A percentile compares a stretch with the other conserved stretches of the same genome.
These are phyloP conservation scores for Drosophila antonietae DNA, from an alignment of 2,888 invertebrate species.

Conservation along the genomic window DNA sequence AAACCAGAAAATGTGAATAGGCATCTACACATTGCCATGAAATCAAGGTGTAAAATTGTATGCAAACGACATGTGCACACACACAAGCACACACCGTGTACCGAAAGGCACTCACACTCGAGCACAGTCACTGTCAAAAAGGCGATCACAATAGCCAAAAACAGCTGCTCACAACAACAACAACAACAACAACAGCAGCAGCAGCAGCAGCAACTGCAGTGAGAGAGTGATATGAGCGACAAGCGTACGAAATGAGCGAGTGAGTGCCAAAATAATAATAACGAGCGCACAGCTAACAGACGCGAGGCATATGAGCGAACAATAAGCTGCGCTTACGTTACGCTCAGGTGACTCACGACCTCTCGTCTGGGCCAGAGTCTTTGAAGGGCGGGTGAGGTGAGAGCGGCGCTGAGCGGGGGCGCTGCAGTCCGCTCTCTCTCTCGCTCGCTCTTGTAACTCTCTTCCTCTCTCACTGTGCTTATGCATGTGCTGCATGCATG, in stretches of 20 bases:
- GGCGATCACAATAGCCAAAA: constrained; percentile 48
- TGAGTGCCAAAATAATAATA: constrained; percentile 57
- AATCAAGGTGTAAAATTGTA: constrained; percentile 69
- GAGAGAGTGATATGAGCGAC: constrained; percentile 26
- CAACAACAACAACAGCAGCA: not conserved
- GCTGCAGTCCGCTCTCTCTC: constrained; percentile 19
- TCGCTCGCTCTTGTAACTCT: not conserved
- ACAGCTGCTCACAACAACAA: constrained; percentile 52
- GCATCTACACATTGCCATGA: constrained; percentile 43
- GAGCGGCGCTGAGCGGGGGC: constrained; percentile 47
- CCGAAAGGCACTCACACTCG: constrained; percentile 9
- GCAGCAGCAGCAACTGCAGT: constrained; percentile 42
- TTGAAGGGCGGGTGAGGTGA: constrained; percentile 57
- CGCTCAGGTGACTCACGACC: constrained; percentile 83
- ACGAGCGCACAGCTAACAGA: constrained; percentile 47
- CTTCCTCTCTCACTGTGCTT: not conserved
- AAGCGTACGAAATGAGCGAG: constrained; percentile 14
- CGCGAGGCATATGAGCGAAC: constrained; percentile 49
- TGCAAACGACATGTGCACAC: constrained; percentile 50
- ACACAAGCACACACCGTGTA: constrained; percentile 11
- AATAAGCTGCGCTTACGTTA: constrained; percentile 79
- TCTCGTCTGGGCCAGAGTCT: constrained; percentile 5
- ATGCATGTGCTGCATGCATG: constrained; percentile 51
- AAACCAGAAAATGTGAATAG: constrained; percentile 6
- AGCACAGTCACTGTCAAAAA: constrained; percentile 28